phyloP scores from a whole-genome alignment of 2,113 vertebrate species.

The Neogale vison region DNA sequence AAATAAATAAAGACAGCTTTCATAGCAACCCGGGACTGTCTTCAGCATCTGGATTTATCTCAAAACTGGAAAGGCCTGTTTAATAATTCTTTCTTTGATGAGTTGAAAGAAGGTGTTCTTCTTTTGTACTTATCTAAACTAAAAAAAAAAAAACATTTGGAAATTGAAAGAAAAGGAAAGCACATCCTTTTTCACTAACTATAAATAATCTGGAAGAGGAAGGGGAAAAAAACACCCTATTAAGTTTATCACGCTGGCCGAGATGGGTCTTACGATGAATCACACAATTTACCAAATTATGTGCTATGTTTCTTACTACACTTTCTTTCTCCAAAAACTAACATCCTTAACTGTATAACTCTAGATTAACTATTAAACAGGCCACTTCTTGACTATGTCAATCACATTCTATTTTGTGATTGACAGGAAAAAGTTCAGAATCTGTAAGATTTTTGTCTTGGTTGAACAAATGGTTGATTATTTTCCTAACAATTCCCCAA shows the following conservation, averaged over 20 bases:
- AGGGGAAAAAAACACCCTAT: not conserved
- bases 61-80: not conserved
- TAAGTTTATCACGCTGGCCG: not conserved
- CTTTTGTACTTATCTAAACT: conserved; percentile 26
- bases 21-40: not conserved
- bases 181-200: not conserved
- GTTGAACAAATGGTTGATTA: not conserved
- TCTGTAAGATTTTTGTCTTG: not conserved
- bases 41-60: conserved; percentile 44
- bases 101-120: conserved; percentile 10
- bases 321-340: conserved; percentile 29
- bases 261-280: not conserved
- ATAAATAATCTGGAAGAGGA: conserved; percentile 32
- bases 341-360: not conserved
- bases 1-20: not conserved
- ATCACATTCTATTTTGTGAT: not conserved
- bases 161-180: conserved; percentile 37
- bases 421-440: not conserved
- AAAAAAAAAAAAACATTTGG: conserved; percentile 40
- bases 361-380: conserved; percentile 8
- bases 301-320: not conserved
- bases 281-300: conserved; percentile 8
- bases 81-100: conserved; percentile 1
- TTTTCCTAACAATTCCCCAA: conserved; percentile 18
- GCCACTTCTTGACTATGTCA: not conserved